These are phyloP conservation scores for Rhagoletis pomonella DNA, from an alignment of 1,140 invertebrate species.

Conservation along the genomic window DNA sequence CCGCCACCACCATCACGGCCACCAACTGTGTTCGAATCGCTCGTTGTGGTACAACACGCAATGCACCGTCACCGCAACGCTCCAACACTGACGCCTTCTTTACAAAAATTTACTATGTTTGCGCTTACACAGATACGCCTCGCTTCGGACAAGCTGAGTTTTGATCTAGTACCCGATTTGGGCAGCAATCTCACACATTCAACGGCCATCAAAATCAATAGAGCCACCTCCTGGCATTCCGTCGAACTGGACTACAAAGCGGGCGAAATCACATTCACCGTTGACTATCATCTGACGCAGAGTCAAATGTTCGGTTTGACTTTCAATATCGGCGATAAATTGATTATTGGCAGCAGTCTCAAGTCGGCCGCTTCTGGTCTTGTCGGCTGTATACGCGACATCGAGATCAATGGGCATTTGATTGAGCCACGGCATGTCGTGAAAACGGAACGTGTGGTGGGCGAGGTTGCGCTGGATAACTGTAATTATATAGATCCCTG, in stretches of 20 bases:
- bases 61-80: background rate
- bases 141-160: slow-evolving; percentile 87
- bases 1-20: background rate
- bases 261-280: slow-evolving; percentile 82
- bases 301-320: slow-evolving; percentile 80
- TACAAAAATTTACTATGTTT: background rate
- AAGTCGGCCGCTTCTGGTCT: slow-evolving; percentile 82
- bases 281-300: slow-evolving; percentile 84
- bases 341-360: slow-evolving; percentile 85
- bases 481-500: slow-evolving; percentile 94
- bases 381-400: slow-evolving; percentile 92
- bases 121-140: slow-evolving; percentile 79
- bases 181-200: slow-evolving; percentile 84
- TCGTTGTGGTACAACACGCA: no score
- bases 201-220: slow-evolving; percentile 85
- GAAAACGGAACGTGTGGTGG: slow-evolving; percentile 86
- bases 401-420: slow-evolving; percentile 84
- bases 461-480: slow-evolving; percentile 92
- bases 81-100: no score
- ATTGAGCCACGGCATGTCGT: slow-evolving; percentile 86
- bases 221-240: slow-evolving; percentile 84
- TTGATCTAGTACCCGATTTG: slow-evolving; percentile 83
- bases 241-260: slow-evolving; percentile 85
- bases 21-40: slow-evolving; percentile 29
- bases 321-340: slow-evolving; percentile 78